phyloP scores from a whole-genome alignment of 2,797 vertebrate genomes.

The Tauraco hartlaubi region DNA sequence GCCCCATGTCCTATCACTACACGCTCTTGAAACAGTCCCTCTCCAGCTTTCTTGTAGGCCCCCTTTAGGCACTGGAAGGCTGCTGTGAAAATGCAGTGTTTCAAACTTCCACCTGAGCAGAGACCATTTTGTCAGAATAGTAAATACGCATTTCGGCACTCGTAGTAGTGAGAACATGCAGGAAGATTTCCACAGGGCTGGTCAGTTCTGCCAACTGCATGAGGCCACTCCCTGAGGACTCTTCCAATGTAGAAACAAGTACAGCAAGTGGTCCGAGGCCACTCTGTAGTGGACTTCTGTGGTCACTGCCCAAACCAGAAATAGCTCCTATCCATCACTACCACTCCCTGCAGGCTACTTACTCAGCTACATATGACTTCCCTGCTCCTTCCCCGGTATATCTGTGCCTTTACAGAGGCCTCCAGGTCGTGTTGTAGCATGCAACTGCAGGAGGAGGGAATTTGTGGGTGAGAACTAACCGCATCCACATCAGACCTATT shows the following conservation, averaged over 20 bases:
- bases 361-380: fast-evolving
- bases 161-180: background rate
- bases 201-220: background rate
- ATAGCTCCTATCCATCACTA: background rate
- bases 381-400: background rate
- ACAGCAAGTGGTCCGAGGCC: background rate
- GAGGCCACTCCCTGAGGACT: background rate
- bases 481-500: background rate
- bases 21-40: too few species aligned
- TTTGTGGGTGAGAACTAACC: background rate
- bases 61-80: too few species aligned
- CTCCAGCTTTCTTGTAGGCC: too few species aligned
- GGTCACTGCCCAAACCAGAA: background rate
- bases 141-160: background rate
- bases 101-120: background rate
- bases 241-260: background rate
- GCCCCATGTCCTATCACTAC: too few species aligned
- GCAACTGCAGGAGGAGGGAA: background rate
- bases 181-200: background rate
- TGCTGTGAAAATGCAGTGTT: background rate
- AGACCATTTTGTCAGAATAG: background rate
- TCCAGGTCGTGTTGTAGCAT: fast-evolving
- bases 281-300: background rate
- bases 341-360: background rate
- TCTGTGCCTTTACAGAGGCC: background rate